phyloP scores from a whole-genome alignment of 2,113 vertebrate genomes.

The Porphyrio hochstetteri region DNA sequence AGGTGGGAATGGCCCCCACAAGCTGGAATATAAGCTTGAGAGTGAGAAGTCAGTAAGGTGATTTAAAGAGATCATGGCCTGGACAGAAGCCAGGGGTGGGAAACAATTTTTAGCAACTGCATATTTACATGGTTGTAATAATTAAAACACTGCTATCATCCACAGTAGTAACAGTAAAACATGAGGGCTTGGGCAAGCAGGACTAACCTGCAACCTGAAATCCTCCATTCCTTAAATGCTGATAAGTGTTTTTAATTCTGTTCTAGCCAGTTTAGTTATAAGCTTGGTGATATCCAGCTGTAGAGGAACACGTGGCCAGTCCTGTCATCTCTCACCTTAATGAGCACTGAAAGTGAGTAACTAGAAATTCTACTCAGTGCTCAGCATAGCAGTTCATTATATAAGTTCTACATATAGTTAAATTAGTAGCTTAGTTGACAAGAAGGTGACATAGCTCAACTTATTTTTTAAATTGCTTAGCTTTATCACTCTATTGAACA shows the following conservation, averaged over 20 bases:
- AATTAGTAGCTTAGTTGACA: conserved; percentile 70
- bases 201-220: not conserved
- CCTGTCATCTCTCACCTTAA: conserved; percentile 68
- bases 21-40: not conserved
- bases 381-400: conserved; percentile 52
- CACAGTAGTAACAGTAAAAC: not conserved
- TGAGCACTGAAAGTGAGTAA: conserved; percentile 64
- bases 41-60: not conserved
- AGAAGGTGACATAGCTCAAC: conserved; percentile 70
- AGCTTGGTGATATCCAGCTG: conserved; percentile 38
- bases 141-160: not conserved
- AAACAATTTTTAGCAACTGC: not conserved
- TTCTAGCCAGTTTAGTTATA: conserved; percentile 47
- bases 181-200: not conserved
- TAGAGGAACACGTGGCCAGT: conserved; percentile 34
- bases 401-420: conserved; percentile 61
- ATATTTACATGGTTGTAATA: conserved; percentile 8
- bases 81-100: not conserved
- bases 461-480: conserved; percentile 73
- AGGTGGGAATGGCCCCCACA: not conserved
- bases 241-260: conserved; percentile 67
- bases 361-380: conserved; percentile 52
- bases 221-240: conserved; percentile 57
- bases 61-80: not conserved
- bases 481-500: conserved; percentile 69